Percentiles rank a stretch among this genome's conserved stretches.
phyloP scores from a whole-genome alignment of 2,888 invertebrate genomes.

The Chrysolina haemoptera region DNA sequence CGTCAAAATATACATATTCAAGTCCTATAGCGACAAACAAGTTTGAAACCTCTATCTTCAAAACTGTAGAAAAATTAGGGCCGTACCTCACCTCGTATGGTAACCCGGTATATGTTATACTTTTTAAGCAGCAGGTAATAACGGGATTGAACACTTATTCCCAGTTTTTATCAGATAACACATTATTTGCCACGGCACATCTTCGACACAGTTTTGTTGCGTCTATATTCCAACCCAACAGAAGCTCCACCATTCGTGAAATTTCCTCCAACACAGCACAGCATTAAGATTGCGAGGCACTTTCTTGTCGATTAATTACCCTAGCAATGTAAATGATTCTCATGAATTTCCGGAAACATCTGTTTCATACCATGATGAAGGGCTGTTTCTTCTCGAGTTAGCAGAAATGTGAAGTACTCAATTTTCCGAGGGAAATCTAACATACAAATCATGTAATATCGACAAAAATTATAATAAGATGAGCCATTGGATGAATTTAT shows the following conservation, averaged over 20 bases:
- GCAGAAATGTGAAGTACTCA: not conserved
- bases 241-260: conserved; percentile 16
- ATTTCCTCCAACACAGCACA: conserved; percentile 21
- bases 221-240: not conserved
- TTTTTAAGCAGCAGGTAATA: too few relatives aligned
- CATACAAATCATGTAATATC: not conserved
- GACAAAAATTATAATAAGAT: not conserved
- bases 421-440: conserved; percentile 8
- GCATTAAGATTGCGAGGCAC: conserved; percentile 28
- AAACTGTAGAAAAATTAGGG: too few relatives aligned
- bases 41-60: too few relatives aligned
- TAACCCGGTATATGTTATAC: too few relatives aligned
- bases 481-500: too few relatives aligned
- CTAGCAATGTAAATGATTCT: conserved; percentile 44
- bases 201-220: not conserved
- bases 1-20: too few relatives aligned
- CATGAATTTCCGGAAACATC: conserved; percentile 51
- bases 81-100: too few relatives aligned
- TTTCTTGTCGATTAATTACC: conserved; percentile 46
- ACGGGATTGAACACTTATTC: too few relatives aligned
- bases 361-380: conserved; percentile 50
- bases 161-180: too few relatives aligned
- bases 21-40: too few relatives aligned
- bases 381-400: conserved; percentile 27
- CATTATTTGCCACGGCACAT: not conserved